Base-by-base conservation (phyloP, 2,797 vertebrate genomes). In the Phrynocephalus guinanensis region DNA sequence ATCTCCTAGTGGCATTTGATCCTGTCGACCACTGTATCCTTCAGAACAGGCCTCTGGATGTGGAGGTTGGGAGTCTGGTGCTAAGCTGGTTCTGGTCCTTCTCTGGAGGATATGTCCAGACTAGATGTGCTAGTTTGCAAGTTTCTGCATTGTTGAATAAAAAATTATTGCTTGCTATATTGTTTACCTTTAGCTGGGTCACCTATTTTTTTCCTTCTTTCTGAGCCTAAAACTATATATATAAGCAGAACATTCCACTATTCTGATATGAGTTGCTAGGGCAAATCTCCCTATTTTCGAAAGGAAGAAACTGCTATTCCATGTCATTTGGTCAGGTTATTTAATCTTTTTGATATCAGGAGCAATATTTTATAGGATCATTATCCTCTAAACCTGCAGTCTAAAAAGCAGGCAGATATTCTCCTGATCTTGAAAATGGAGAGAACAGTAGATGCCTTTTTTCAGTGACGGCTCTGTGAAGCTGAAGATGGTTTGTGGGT, bases 331-430 rank as follows among this genome's bases (percentile, higher is more conserved):
- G 16, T 63, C 33, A 85, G 83, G 56, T 73, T 18, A 0, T 6
- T 83, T 84, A 83, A 85, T 28, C 63, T 92, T 87, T 63, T 84
- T 84, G 24, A 89, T 86, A 83, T 87, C 72, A 75, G 83, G 72
- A 79, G 2, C 15, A 87, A 30, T 30, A 75, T 87, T 88, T 89
- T 79, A 77, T 90, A 44, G 1, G 5, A 0, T 28, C 79, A 5
- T 77, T 91, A 71, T 70, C 75, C 63, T 81, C 0, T 87, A 66
- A 88, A 90, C 6, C 38, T 1, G 0, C n/a, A 5, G 9, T 63
- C 90, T 89, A 90, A 92, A 86, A 90, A 83, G 87, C 38, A 92
- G 72, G 86, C 77, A 20, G 9, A 60, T 90, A 71, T 60, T 90
- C 66, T 75, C 91, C 71, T 85, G 68, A 44, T 88, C 44, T 79